Evolutionary conservation across 2,888 invertebrate genomes (phyloP).

Genomic region (Noctua fimbriata): DNA sequence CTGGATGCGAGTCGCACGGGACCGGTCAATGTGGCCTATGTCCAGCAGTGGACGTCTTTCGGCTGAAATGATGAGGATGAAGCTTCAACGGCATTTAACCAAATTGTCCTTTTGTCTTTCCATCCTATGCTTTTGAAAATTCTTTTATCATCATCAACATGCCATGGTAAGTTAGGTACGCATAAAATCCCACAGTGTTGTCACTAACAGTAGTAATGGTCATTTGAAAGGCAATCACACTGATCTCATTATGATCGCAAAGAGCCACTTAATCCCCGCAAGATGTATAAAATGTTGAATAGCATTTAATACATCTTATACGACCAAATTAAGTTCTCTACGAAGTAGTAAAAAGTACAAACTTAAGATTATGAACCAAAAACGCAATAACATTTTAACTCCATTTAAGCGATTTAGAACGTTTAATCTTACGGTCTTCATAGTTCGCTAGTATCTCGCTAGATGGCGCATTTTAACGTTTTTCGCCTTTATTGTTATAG

Average conservation of each 20-base stretch:
- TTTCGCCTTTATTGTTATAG: constrained; percentile 54
- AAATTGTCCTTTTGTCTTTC: neutral
- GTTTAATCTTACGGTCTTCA: neutral
- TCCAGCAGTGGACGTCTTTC: too few species aligned
- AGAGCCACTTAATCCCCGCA: neutral
- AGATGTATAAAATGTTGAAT: neutral
- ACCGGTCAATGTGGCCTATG: too few species aligned
- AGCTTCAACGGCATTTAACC: neutral
- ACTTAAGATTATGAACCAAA: neutral
- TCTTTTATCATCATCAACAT: neutral
- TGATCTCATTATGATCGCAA: neutral
- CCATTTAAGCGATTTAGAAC: constrained; percentile 22
- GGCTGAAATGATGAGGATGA: neutral
- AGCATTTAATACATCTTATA: too few species aligned
- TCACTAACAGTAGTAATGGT: neutral
- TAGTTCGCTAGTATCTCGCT: constrained; percentile 33
- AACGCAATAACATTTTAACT: neutral
- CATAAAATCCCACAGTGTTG: neutral
- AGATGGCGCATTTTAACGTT: constrained; percentile 53
- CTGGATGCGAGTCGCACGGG: too few species aligned
- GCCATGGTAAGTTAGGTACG: neutral
- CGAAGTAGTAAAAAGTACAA: neutral
- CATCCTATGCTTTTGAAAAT: neutral
- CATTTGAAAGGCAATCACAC: neutral
- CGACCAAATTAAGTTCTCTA: neutral